Base-by-base conservation (phyloP, 2,888 invertebrate genomes). In the Chrysolina haemoptera region DNA sequence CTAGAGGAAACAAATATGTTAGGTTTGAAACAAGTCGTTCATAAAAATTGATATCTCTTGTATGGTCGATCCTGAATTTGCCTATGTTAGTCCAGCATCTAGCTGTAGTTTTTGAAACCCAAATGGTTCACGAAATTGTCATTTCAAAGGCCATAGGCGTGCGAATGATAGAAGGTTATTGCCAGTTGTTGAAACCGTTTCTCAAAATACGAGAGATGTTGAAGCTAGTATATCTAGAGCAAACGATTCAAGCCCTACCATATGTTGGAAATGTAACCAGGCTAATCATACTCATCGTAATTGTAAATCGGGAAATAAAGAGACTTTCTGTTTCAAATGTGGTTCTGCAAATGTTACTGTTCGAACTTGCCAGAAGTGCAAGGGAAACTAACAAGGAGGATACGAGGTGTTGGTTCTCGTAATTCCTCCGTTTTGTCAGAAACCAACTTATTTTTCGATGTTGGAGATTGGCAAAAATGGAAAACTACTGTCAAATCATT, bases 251-350 rank as follows among this genome's bases (percentile, higher is more conserved):
- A 43, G 4, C 14, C 2, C 43, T 43, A 43, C 8, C 14, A 43
- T 43, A 43, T 68, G 68, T 68, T 68, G 68, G 68, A 68, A 68
- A n/a, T 68, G 68, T 43, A 16, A 27, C 14, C 35, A 18, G 27
- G 18, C 22, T 6, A 62, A 68, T 20, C 68, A 68, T 20, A 62
- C 40, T 0, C 18, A 22, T 50, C 16, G 50, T 5, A 4, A 48
- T 50, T 66, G 66, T 20, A 66, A 35, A 22, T 35, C 22, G 27
- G 43, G 22, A 18, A 14, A 9, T 1, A 20, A 12, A n/a, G 46
- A 68, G 43, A 12, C 43, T 16, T 68, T 68, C 43, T 68, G 68
- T n/a, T 68, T 43, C 41, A 62, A 62, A 59, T 68, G 55, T n/a
- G 62, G 59, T 12, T n/a, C n/a, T n/a, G 14, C 2, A 2, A 40